These are phyloP conservation scores for Pyrrhia umbra DNA, from an alignment of 2,888 invertebrate genomes.

Conservation along the genomic window DNA sequence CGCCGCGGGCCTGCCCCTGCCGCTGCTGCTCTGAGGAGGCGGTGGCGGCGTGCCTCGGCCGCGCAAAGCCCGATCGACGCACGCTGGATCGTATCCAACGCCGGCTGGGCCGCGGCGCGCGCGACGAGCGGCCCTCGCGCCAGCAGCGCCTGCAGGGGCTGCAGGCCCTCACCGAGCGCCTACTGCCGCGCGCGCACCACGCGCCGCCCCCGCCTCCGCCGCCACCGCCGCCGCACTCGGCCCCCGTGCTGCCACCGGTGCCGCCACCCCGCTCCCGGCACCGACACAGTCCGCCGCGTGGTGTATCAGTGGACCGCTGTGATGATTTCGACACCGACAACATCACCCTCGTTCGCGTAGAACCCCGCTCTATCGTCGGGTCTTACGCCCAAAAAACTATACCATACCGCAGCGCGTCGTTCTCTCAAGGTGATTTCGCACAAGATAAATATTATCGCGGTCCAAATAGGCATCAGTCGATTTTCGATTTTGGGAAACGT, in stretches of 20 bases:
- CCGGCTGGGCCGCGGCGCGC: constrained; percentile 92
- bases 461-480: constrained; percentile 79
- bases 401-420: constrained; percentile 96
- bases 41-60: constrained; percentile 88
- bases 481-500: constrained; percentile 84
- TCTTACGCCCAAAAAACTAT: constrained; percentile 92
- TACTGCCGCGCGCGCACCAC: constrained; percentile 90
- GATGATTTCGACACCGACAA: constrained; percentile 87
- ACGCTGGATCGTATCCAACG: constrained; percentile 96
- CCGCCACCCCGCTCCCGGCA: constrained; percentile 89
- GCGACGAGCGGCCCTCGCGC: constrained; percentile 88
- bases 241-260: constrained; percentile 90
- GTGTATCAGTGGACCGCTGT: constrained; percentile 85
- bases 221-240: constrained; percentile 83
- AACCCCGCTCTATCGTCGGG: constrained; percentile 91
- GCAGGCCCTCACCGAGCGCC: constrained; percentile 95
- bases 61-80: constrained; percentile 90
- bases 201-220: constrained; percentile 80
- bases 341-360: constrained; percentile 89
- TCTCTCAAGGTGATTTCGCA: constrained; percentile 95
- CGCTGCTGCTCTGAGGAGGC: constrained; percentile 90
- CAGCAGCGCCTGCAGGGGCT: constrained; percentile 94
- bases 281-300: constrained; percentile 87
- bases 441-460: constrained; percentile 88
- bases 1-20: constrained; percentile 90